These are phyloP conservation scores for Steinernema scapterisci DNA, from an alignment of 2,888 invertebrate species.

Conservation along the genomic window DNA sequence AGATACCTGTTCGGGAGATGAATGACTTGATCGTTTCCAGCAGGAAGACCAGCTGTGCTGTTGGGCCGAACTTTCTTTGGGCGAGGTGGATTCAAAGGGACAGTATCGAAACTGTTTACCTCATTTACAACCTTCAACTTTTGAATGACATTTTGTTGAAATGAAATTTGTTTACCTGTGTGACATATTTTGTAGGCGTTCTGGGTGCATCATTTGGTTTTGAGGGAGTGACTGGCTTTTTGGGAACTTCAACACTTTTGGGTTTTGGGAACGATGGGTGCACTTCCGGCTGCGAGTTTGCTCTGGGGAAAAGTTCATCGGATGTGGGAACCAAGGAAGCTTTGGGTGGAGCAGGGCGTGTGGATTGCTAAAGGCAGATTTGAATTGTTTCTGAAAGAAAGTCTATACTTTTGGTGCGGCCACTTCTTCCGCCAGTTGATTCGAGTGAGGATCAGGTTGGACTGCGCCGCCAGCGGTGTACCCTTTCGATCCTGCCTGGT, in stretches of 20 bases:
- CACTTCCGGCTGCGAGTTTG: background rate
- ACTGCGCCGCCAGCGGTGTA: too few species aligned
- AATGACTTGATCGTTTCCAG: conserved; percentile 27
- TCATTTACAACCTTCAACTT: background rate
- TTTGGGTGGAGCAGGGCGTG: too few species aligned
- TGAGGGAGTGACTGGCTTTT: background rate
- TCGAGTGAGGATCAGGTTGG: too few species aligned
- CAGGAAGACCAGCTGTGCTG: conserved; percentile 37
- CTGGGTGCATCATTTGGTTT: background rate
- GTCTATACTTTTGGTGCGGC: too few species aligned
- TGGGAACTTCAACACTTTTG: background rate
- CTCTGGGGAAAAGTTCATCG: background rate
- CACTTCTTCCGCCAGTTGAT: too few species aligned
- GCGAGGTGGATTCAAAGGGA: background rate
- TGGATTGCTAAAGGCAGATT: too few species aligned
- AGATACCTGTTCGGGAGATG: conserved; percentile 17
- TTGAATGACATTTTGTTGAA: background rate
- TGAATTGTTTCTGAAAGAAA: too few species aligned
- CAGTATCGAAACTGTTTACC: background rate
- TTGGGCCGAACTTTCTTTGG: conserved; percentile 31
- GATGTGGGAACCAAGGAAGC: background rate
- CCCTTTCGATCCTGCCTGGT: too few species aligned
- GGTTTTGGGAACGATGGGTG: background rate
- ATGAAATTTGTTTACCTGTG: background rate
- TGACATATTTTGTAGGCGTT: background rate